Evolutionary conservation across 2,888 invertebrate genomes (phyloP), one percentile per base, ranked within the genome.

Genomic region (Flabesymbios commensalis): DNA sequence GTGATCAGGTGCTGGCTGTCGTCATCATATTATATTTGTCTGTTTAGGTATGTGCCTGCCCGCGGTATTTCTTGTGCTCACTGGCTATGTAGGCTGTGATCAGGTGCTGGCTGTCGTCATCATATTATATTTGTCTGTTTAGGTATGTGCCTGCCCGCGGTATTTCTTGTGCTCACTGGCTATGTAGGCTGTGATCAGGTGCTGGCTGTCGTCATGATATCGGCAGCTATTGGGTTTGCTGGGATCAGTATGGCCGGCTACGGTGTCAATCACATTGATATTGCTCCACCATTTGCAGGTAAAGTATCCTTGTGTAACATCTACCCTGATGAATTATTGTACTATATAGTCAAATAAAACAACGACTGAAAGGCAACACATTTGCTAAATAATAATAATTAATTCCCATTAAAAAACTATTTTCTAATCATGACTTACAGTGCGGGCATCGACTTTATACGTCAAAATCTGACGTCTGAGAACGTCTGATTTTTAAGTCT

Each of bases 101-200:
- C 47, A 59, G 36, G 45, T 63, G 19, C 36, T 66, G 41, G 67
- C 73, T 17, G 67, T 75, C 51, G 19, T 19, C 7, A 7, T 45
- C 19, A 45, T 10, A 49, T 28, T 29, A 39, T 55, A n/a, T 47
- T 29, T 45, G 7, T 52, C 2, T 32, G 7, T 74, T 39, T 63
- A 79, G 81, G 90, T 7, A 90, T 90, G 72, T 70, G 89, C 32
- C 86, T 87, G 28, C 93, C 94, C 86, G 91, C 92, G 0, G 83
- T 92, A 32, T 93, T 93, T 80, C 91, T 93, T 89, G 84, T 91
- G 62, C 84, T 87, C 0, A 90, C 92, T 0, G 90, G 91, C 2
- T 91, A 89, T 75, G 84, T 90, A 2, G 78, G 71, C 19, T 74
- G 74, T 63, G 57, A 70, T 55, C 47, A 59, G 36, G 45, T 63